Base-by-base conservation (phyloP, 2,888 invertebrate genomes). In the Noctua pronuba region DNA sequence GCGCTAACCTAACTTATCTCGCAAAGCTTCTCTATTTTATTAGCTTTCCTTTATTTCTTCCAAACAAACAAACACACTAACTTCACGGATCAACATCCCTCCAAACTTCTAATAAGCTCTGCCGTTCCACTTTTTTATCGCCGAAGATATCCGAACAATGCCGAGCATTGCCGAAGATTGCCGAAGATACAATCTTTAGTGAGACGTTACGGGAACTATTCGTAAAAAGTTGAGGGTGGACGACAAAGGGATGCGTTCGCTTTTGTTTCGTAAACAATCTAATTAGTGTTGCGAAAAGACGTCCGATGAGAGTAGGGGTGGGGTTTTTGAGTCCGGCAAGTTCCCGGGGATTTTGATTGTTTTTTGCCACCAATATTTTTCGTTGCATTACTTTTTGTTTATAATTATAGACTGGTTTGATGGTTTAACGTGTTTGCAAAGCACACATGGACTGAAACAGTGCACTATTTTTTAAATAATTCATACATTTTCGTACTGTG, bases 261-360 rank as follows among this genome's bases (percentile, higher is more conserved):
- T 90, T 91, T 92, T 92, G 92, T 92, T 92, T 89, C 88, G 89
- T 88, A 92, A 92, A 92, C 92, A 92, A 92, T 92, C 91, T 92
- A 92, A 92, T 92, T 92, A 92, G 92, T 91, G 91, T 90, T 79
- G 89, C 88, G 88, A 91, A 90, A 91, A 91, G 91, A 86, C 89
- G 86, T 72, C 77, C 80, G 55, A 75, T 67, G 65, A 31, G 66
- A 74, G 70, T 77, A 74, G 74, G 73, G 71, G 60, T 73, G 83
- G 58, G 75, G 72, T 62, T 41, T 60, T 64, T 41, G n/a, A 72
- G 35, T 55, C 65, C 71, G 58, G 44, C 60, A 18, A 35, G 60
- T 75, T 77, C 21, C 66, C 64, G 60, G 70, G 35, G 11, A 60
- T 70, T n/a, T 62, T 18, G 38, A 16, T 55, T 64, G 18, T 28